phyloP scores from a whole-genome alignment of 2,797 vertebrate species.

The Coregonus suidteri region DNA sequence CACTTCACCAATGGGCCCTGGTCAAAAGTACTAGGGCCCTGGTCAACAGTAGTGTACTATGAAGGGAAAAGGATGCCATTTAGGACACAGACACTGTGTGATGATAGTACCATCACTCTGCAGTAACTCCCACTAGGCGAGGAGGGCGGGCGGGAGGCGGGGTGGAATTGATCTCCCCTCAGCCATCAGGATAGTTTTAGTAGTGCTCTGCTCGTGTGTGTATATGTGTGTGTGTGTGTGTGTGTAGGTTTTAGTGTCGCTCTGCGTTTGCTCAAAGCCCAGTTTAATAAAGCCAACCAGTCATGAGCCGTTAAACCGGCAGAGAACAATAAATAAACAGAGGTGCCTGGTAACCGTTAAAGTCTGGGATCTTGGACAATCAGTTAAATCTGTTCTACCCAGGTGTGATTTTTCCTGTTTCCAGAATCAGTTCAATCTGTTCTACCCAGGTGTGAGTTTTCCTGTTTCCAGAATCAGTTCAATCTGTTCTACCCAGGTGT shows the following conservation, averaged over 20 bases:
- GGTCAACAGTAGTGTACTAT: not conserved
- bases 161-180: constrained; percentile 76
- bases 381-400: not conserved
- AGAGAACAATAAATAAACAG: constrained; percentile 81
- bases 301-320: constrained; percentile 75
- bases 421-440: no score
- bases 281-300: constrained; percentile 83
- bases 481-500: no score
- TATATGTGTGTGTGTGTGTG: no score
- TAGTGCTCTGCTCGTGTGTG: not conserved
- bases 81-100: constrained; percentile 24
- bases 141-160: constrained; percentile 40
- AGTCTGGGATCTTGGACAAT: not conserved
- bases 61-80: not conserved
- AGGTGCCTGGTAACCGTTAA: constrained; percentile 41
- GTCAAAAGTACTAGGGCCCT: not conserved
- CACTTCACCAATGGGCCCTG: not conserved
- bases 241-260: constrained; percentile 77
- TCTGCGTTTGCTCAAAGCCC: constrained; percentile 80
- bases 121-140: constrained; percentile 71
- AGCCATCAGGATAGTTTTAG: constrained; percentile 62
- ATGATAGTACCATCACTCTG: constrained; percentile 71
- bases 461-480: not conserved
- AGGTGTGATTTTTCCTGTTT: no score
- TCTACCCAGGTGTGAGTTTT: no score